Percentiles rank a stretch among this genome's conserved stretches.
phyloP scores from a whole-genome alignment of 92 coral and sea anemone species.

The Montipora capitata region DNA sequence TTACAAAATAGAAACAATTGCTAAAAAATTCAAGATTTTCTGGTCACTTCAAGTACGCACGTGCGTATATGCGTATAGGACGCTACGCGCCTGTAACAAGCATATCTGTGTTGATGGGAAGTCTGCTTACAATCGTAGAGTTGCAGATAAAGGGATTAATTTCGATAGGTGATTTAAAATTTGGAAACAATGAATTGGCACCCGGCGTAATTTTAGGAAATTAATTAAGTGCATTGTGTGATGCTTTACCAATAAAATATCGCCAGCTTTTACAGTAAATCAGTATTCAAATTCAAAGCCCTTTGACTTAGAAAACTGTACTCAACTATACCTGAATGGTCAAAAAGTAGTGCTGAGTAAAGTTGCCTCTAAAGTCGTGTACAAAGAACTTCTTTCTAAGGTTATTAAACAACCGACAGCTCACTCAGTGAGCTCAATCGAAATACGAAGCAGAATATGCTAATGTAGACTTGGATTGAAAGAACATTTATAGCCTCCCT shows the following conservation, averaged over 20 bases:
- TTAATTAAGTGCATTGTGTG: no score
- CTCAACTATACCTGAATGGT: background rate
- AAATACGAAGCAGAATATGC: background rate
- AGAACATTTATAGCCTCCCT: background rate
- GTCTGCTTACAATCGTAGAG: no score
- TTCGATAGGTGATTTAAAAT: background rate
- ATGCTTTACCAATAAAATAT: background rate
- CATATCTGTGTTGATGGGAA: background rate
- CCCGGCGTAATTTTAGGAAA: no score
- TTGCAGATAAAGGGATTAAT: background rate
- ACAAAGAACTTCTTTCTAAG: no score
- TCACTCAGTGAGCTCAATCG: background rate
- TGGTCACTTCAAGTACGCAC: no score
- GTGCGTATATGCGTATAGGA: no score
- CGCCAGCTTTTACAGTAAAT: background rate
- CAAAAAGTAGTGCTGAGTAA: background rate
- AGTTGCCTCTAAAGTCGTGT: background rate
- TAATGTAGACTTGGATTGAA: background rate
- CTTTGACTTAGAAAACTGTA: background rate
- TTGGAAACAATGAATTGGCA: background rate
- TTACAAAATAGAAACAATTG: no score
- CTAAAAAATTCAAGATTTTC: no score
- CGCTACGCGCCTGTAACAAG: no score
- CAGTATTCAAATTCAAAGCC: background rate
- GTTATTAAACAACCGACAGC: background rate